phyloP scores from a whole-genome alignment of 2,888 invertebrate genomes.

The Onthophagus sagittarius region DNA sequence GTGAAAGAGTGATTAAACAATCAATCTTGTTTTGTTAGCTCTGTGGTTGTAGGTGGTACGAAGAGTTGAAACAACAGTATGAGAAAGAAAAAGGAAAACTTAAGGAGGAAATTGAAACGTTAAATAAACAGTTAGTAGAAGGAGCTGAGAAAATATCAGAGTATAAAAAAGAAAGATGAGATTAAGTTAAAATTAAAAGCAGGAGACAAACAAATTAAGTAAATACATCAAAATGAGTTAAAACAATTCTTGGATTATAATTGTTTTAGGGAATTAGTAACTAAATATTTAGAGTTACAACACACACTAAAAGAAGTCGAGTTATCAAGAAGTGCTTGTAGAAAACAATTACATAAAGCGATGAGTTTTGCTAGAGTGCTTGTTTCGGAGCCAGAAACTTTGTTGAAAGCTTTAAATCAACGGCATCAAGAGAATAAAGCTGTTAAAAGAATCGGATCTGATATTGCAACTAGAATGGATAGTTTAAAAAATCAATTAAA shows the following conservation, averaged over 20 bases:
- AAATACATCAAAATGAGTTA: too few relatives aligned
- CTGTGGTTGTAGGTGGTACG: slow-evolving; percentile 55
- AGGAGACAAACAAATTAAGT: slow-evolving; percentile 52
- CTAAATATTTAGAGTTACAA: slow-evolving; percentile 50
- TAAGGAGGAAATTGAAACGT: slow-evolving; percentile 51
- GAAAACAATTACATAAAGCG: slow-evolving; percentile 53
- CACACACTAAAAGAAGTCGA: slow-evolving; percentile 49
- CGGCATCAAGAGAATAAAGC: slow-evolving; percentile 44
- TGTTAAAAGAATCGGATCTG: slow-evolving; percentile 50
- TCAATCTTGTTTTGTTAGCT: neutral
- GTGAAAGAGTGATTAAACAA: slow-evolving; percentile 60
- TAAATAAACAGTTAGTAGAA: slow-evolving; percentile 49
- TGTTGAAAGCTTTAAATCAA: slow-evolving; percentile 46
- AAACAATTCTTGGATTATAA: too few relatives aligned
- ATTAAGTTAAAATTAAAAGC: slow-evolving; percentile 53
- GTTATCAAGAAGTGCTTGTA: slow-evolving; percentile 51
- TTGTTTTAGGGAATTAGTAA: slow-evolving; percentile 48
- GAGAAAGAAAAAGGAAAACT: slow-evolving; percentile 63
- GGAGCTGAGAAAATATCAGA: slow-evolving; percentile 51
- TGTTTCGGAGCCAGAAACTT: slow-evolving; percentile 52
- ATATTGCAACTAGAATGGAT: slow-evolving; percentile 51
- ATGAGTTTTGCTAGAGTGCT: slow-evolving; percentile 54
- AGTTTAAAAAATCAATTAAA: slow-evolving; percentile 51
- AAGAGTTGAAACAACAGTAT: slow-evolving; percentile 72
- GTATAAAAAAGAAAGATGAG: slow-evolving; percentile 49